A percentile compares a stretch with the other conserved stretches of the same genome.
Evolutionary conservation across 2,797 vertebrate species (phyloP).

Genomic region (Neosalanx taihuensis): DNA sequence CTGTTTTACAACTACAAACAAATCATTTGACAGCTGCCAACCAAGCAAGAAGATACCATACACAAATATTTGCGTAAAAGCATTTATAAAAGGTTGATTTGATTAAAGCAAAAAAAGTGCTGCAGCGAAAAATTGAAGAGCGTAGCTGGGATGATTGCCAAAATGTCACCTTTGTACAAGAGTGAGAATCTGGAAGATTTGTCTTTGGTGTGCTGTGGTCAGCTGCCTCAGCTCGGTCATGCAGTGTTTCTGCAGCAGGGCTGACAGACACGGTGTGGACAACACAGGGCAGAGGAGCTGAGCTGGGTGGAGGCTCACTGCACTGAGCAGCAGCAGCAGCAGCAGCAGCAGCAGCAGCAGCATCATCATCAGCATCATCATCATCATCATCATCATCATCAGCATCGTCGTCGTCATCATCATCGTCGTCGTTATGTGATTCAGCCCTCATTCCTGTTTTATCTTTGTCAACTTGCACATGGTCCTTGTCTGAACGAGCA

Average conservation of each 20-base stretch:
- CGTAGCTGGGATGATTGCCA: constrained; percentile 7
- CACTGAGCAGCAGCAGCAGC: constrained; percentile 26
- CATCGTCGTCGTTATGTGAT: neutral
- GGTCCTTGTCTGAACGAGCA: constrained; percentile 53
- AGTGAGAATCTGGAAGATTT: constrained; percentile 41
- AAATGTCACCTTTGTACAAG: constrained; percentile 64
- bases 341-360: constrained; percentile 22
- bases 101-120: constrained; percentile 35
- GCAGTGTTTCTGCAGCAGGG: constrained; percentile 13
- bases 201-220: constrained; percentile 20
- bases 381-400: constrained; percentile 54
- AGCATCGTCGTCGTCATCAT: constrained; percentile 27
- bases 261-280: neutral
- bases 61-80: neutral
- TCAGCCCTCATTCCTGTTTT: neutral
- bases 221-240: constrained; percentile 40
- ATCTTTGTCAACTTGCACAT: constrained; percentile 7
- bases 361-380: constrained; percentile 23
- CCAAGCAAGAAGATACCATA: constrained; percentile 5
- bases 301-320: constrained; percentile 8
- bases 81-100: neutral
- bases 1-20: constrained; percentile 25
- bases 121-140: constrained; percentile 30
- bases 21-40: constrained; percentile 11
- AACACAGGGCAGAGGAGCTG: neutral